Conservation (phyloP, 2,797 vertebrate genomes). For the Phrynocephalus guinanensis region DNA sequence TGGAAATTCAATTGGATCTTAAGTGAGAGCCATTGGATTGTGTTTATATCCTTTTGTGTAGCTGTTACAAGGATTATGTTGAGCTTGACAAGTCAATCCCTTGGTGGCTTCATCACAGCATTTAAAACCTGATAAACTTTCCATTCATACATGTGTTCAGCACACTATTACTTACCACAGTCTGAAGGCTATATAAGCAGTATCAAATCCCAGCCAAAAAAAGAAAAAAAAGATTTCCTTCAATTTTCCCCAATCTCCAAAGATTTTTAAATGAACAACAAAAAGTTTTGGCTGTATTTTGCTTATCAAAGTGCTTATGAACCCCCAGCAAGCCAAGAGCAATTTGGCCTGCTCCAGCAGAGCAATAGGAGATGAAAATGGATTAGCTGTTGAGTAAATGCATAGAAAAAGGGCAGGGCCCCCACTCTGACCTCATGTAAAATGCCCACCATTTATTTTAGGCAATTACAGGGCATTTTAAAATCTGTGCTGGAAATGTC, state of each 20-base stretch:
- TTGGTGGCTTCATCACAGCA: slow-evolving; percentile 32
- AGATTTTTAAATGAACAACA: slow-evolving; percentile 57
- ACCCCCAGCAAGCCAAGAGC: slow-evolving; percentile 32
- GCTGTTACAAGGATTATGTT: slow-evolving; percentile 21
- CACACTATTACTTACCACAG: slow-evolving; percentile 48
- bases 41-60: slow-evolving; percentile 32
- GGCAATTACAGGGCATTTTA: slow-evolving; percentile 46
- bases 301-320: slow-evolving; percentile 60
- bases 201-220: slow-evolving; percentile 62
- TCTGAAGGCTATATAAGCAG: slow-evolving; percentile 57
- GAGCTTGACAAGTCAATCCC: slow-evolving; percentile 48
- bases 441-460: slow-evolving; percentile 28
- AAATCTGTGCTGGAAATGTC: slow-evolving; percentile 33
- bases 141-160: slow-evolving; percentile 1
- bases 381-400: slow-evolving; percentile 61
- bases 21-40: neutral
- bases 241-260: slow-evolving; percentile 69
- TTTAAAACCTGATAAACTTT: slow-evolving; percentile 49
- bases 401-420: slow-evolving; percentile 46
- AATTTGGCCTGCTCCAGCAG: slow-evolving; percentile 51
- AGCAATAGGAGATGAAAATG: slow-evolving; percentile 64
- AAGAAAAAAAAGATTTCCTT: slow-evolving; percentile 49
- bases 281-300: slow-evolving; percentile 66
- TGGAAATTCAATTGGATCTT: slow-evolving; percentile 23
- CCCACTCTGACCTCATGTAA: slow-evolving; percentile 48